Percentiles rank a stretch among this genome's conserved stretches.
These are phyloP conservation scores for Pasiphila rectangulata DNA, from an alignment of 2,888 invertebrate genomes.

Conservation along the genomic window DNA sequence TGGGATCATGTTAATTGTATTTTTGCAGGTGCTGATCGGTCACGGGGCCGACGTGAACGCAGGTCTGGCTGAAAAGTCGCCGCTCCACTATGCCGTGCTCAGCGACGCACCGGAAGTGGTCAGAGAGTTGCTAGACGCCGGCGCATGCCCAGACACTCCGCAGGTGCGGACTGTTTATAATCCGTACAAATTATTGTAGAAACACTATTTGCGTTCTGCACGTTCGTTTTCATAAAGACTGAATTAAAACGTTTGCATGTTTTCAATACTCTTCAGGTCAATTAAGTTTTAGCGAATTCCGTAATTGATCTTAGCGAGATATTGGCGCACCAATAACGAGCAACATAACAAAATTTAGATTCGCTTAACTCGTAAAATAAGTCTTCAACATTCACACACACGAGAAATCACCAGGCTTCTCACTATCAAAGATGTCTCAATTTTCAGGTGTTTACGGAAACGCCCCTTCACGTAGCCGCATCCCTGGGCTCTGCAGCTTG, in stretches of 20 bases:
- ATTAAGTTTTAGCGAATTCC: conserved; percentile 6
- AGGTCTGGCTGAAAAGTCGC: conserved; percentile 85
- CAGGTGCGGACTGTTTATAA: conserved; percentile 78
- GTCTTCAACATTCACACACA: background rate
- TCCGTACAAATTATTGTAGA: conserved; percentile 4
- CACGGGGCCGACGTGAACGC: conserved; percentile 91
- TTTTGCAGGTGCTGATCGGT: conserved; percentile 82
- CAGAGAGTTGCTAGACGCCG: conserved; percentile 85
- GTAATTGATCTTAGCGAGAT: no score
- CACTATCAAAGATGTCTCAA: background rate
- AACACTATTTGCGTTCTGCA: conserved; percentile 5
- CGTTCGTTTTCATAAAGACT: background rate
- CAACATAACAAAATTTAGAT: no score
- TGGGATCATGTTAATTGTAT: conserved; percentile 36
- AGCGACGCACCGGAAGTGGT: conserved; percentile 88
- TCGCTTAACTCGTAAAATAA: background rate
- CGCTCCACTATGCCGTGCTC: conserved; percentile 91
- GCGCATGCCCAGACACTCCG: conserved; percentile 90
- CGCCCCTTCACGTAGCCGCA: conserved; percentile 91
- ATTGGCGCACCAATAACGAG: no score
- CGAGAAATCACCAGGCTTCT: background rate
- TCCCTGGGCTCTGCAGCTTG: conserved; percentile 85
- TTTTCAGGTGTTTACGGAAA: conserved; percentile 88
- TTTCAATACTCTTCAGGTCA: background rate
- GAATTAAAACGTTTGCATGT: background rate